Conservation (phyloP, 92 coral and sea anemone species). For the Palythoa grandis region DNA sequence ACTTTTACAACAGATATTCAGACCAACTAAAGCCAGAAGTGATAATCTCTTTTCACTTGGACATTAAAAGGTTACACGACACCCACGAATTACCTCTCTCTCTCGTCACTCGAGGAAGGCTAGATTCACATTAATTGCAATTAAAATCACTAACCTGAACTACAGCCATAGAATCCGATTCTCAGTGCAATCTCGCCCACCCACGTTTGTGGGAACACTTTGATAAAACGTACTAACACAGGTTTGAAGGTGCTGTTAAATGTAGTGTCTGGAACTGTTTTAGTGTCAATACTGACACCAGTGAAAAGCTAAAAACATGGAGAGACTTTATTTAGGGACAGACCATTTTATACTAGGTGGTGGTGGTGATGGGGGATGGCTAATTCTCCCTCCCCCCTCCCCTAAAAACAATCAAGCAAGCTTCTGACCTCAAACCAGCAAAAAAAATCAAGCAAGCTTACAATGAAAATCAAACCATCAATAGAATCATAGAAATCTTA, state of each 20-base stretch:
- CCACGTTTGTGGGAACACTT: constrained; percentile 54
- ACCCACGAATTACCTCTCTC: too few relatives aligned
- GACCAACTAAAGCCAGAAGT: not conserved
- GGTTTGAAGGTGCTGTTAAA: constrained; percentile 43
- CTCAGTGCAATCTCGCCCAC: constrained; percentile 44
- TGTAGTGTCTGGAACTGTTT: constrained; percentile 8
- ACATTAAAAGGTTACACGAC: not conserved
- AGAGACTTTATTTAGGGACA: not conserved
- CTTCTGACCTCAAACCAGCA: too few relatives aligned
- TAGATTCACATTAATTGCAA: not conserved
- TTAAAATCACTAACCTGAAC: constrained; percentile 34
- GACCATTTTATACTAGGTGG: too few relatives aligned
- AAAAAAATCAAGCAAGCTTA: too few relatives aligned
- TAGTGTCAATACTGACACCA: constrained; percentile 26
- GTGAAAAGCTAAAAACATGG: constrained; percentile 29
- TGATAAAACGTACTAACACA: constrained; percentile 45
- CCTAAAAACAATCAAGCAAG: too few relatives aligned
- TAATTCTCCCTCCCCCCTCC: too few relatives aligned
- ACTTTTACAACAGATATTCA: too few relatives aligned
- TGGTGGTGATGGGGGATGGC: too few relatives aligned
- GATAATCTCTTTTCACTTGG: not conserved
- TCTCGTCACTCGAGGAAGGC: not conserved
- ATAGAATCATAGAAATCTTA: too few relatives aligned
- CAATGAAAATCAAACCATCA: too few relatives aligned
- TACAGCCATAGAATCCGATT: constrained; percentile 63